phyloP scores from a whole-genome alignment of 2,113 vertebrate species.

The Chaenogobius annularis region DNA sequence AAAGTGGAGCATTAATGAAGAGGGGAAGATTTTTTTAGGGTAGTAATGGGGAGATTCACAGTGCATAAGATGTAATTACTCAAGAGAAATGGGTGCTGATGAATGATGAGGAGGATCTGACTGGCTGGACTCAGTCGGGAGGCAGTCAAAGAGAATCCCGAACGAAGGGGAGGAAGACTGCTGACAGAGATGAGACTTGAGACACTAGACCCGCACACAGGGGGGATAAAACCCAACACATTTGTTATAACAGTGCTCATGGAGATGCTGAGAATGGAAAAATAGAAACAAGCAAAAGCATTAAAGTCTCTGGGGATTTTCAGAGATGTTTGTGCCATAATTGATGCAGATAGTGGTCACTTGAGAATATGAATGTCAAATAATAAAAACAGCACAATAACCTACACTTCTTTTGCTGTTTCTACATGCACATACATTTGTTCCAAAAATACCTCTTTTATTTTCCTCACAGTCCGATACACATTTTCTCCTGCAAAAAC shows the following conservation, averaged over 20 bases:
- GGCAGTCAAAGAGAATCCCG: slow-evolving; percentile 57
- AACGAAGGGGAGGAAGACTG: slow-evolving; percentile 35
- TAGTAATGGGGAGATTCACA: slow-evolving; percentile 39
- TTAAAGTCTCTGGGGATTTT: slow-evolving; percentile 41
- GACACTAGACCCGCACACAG: slow-evolving; percentile 28
- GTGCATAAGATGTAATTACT: slow-evolving; percentile 51
- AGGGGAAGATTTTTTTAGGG: slow-evolving; percentile 40
- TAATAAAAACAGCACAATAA: slow-evolving; percentile 5
- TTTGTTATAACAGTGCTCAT: slow-evolving; percentile 49
- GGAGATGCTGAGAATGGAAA: slow-evolving; percentile 30
- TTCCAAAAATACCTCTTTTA: not conserved
- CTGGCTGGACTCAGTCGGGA: slow-evolving; percentile 36
- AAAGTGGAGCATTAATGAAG: slow-evolving; percentile 21
- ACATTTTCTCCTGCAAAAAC: slow-evolving; percentile 11
- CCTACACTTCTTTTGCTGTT: slow-evolving; percentile 12
- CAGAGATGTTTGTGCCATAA: slow-evolving; percentile 32
- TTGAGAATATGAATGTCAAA: slow-evolving; percentile 19
- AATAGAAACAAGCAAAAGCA: slow-evolving; percentile 26
- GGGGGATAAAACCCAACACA: slow-evolving; percentile 31
- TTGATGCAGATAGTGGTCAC: slow-evolving; percentile 14
- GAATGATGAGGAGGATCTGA: slow-evolving; percentile 45
- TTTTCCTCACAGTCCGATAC: slow-evolving; percentile 12
- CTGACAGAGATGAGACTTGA: slow-evolving; percentile 36
- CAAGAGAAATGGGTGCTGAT: slow-evolving; percentile 33
- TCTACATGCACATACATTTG: not conserved